phyloP scores from a whole-genome alignment of 2,888 invertebrate genomes.

The Melieria omissa region DNA sequence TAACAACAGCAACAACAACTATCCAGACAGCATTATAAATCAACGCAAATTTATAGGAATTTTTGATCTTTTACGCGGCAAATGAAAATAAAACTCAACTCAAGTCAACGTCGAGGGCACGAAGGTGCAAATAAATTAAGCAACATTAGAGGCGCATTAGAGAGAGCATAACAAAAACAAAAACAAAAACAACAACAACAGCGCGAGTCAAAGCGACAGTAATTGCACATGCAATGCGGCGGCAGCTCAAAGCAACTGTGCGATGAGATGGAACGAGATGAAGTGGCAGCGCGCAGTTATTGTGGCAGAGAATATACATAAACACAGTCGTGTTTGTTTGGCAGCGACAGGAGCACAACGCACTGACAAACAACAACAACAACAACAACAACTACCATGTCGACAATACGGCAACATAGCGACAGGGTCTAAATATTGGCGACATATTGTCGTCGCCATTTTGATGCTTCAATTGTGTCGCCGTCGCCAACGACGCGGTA shows the following conservation, averaged over 20 bases:
- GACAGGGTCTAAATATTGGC: conserved; percentile 47
- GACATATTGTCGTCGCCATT: conserved; percentile 63
- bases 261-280: no score
- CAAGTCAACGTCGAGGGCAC: no score
- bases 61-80: no score
- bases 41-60: background rate
- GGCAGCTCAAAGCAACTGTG: no score
- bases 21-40: conserved; percentile 1
- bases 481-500: conserved; percentile 38
- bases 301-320: no score
- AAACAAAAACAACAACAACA: background rate
- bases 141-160: background rate
- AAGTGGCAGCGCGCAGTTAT: no score
- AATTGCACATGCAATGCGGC: background rate
- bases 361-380: background rate
- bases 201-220: background rate
- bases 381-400: background rate
- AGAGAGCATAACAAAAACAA: background rate
- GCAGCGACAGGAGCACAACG: background rate
- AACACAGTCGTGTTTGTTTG: no score
- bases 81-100: no score
- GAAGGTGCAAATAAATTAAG: background rate
- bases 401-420: background rate
- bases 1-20: background rate
- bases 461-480: conserved; percentile 55